phyloP scores from a whole-genome alignment of 2,888 invertebrate species.

The Mystacides longicornis region DNA sequence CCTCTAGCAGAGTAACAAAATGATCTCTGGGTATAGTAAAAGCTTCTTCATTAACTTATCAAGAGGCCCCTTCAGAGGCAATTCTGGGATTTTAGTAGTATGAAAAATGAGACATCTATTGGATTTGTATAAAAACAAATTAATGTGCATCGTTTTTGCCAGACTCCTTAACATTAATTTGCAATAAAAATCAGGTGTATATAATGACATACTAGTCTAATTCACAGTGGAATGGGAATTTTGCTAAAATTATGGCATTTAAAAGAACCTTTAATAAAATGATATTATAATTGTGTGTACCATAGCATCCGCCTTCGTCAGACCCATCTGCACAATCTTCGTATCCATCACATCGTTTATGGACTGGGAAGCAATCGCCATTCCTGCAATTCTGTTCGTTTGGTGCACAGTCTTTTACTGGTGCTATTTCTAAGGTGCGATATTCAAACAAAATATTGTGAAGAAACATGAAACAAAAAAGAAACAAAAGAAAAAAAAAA shows the following conservation, averaged over 20 bases:
- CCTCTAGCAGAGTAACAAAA: too few species aligned
- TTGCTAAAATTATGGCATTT: not conserved
- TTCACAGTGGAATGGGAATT: too few species aligned
- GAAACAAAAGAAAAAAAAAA: constrained; percentile 21
- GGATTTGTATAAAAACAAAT: too few species aligned
- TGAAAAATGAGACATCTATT: too few species aligned
- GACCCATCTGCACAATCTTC: constrained; percentile 52
- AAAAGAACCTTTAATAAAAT: not conserved
- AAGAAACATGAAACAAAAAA: constrained; percentile 9
- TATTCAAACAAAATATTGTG: not conserved
- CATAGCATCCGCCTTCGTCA: constrained; percentile 49
- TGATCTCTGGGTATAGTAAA: too few species aligned
- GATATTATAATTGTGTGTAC: not conserved
- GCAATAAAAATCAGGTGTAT: too few species aligned
- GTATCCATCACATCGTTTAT: constrained; percentile 51
- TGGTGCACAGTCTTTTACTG: not conserved
- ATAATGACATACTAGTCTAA: too few species aligned
- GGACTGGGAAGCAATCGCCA: constrained; percentile 52
- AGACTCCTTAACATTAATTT: too few species aligned
- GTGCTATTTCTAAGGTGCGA: not conserved
- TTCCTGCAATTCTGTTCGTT: constrained; percentile 39
- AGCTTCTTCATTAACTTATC: too few species aligned
- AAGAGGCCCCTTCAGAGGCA: too few species aligned
- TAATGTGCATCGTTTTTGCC: too few species aligned
- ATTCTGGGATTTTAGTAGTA: too few species aligned